phyloP scores from a whole-genome alignment of 2,113 vertebrate species.

The Syngnathus floridae region DNA sequence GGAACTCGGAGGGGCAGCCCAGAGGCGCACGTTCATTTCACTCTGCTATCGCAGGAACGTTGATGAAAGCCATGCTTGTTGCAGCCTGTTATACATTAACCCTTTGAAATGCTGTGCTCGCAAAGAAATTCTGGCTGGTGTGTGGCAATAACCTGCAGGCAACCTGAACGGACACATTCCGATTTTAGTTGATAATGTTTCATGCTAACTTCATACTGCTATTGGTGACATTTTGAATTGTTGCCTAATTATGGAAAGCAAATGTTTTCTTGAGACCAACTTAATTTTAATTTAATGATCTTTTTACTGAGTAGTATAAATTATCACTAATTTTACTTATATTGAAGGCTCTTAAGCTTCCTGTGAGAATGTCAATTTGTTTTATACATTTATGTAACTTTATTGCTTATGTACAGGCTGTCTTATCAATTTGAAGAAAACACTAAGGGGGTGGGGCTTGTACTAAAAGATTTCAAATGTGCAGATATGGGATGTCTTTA shows the following conservation, averaged over 20 bases:
- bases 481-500: not conserved
- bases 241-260: not conserved
- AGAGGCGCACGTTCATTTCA: conserved; percentile 45
- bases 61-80: conserved; percentile 60
- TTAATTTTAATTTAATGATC: not conserved
- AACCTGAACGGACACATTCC: conserved; percentile 22
- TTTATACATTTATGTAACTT: too few species aligned
- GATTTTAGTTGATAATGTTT: not conserved
- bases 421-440: not conserved
- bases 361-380: too few species aligned
- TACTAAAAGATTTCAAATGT: not conserved
- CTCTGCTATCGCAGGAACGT: conserved; percentile 26
- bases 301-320: not conserved
- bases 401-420: not conserved
- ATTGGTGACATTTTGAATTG: not conserved
- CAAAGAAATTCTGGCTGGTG: not conserved
- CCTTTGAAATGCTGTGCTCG: conserved; percentile 19
- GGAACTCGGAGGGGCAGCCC: conserved; percentile 41
- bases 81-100: conserved; percentile 64
- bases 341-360: too few species aligned
- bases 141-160: not conserved
- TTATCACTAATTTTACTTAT: not conserved
- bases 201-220: not conserved
- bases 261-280: not conserved
- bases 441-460: too few species aligned